Percentiles rank a stretch among this genome's conserved stretches.
phyloP scores from a whole-genome alignment of 2,113 vertebrate species.

The Amphilophus citrinellus region DNA sequence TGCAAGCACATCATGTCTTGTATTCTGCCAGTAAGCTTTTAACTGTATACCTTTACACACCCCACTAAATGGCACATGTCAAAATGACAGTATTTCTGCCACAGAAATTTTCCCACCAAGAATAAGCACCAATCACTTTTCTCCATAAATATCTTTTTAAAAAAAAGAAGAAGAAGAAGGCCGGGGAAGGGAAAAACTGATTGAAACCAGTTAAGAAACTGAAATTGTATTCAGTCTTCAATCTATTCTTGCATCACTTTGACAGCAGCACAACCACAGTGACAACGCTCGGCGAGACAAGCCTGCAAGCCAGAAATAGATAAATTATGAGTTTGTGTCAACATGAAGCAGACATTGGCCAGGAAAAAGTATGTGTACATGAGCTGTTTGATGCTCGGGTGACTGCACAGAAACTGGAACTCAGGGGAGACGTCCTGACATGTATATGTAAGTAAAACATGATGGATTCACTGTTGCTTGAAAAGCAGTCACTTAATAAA shows the following conservation, averaged over 20 bases:
- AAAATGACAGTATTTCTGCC: constrained; percentile 2
- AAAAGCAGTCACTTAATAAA: constrained; percentile 46
- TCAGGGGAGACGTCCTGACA: constrained; percentile 35
- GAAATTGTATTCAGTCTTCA: constrained; percentile 60
- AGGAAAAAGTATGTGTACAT: constrained; percentile 34
- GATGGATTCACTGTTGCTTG: constrained; percentile 29
- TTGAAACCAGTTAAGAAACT: constrained; percentile 66
- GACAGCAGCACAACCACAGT: constrained; percentile 64
- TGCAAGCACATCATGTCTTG: constrained; percentile 63
- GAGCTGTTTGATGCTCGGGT: constrained; percentile 51
- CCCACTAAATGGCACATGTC: constrained; percentile 22
- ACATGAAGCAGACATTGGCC: constrained; percentile 54
- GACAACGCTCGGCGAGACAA: constrained; percentile 60
- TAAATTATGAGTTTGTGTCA: constrained; percentile 65
- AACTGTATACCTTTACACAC: constrained; percentile 16
- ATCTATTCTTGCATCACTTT: constrained; percentile 70
- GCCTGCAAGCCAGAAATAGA: constrained; percentile 69
- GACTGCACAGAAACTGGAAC: constrained; percentile 46
- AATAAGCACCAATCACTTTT: constrained; percentile 52
- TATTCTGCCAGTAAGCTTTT: constrained; percentile 15
- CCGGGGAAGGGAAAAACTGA: constrained; percentile 28
- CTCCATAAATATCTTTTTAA: constrained; percentile 32
- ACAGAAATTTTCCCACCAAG: constrained; percentile 17
- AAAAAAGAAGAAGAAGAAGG: no score
- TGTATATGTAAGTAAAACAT: constrained; percentile 30